These are phyloP conservation scores for Pomatostomus ruficeps DNA, from an alignment of 2,113 vertebrate genomes.

Conservation along the genomic window DNA sequence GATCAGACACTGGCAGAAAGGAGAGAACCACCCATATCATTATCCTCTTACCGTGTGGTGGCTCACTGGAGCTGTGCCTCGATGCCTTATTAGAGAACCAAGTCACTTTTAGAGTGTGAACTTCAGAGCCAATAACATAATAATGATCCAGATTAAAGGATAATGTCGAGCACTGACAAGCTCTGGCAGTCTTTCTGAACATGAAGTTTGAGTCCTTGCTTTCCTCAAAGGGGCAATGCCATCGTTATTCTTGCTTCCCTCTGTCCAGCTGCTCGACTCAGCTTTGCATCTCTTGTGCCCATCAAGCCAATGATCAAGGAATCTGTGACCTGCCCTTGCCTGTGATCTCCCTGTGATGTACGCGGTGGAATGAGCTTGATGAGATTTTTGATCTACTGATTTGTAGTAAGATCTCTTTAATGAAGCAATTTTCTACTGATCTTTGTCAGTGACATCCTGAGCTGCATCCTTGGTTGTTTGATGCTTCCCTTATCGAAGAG, in stretches of 20 bases:
- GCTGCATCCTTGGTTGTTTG: background rate
- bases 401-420: background rate
- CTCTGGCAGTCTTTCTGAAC: background rate
- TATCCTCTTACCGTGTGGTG: conserved; percentile 41
- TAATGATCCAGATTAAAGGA: background rate
- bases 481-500: background rate
- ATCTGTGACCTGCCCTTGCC: background rate
- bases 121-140: background rate
- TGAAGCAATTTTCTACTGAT: background rate
- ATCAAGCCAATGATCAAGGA: background rate
- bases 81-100: conserved; percentile 2
- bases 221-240: background rate
- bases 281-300: background rate
- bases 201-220: background rate
- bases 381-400: background rate
- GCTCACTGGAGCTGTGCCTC: background rate
- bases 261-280: background rate
- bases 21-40: conserved; percentile 54
- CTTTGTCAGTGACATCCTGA: background rate
- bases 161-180: background rate
- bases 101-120: background rate
- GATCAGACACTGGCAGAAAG: conserved; percentile 55
- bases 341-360: background rate
- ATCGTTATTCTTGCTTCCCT: background rate
- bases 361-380: background rate